These are phyloP conservation scores for Phodopus roborovskii DNA, from an alignment of 2,113 vertebrate genomes.

Conservation along the genomic window DNA sequence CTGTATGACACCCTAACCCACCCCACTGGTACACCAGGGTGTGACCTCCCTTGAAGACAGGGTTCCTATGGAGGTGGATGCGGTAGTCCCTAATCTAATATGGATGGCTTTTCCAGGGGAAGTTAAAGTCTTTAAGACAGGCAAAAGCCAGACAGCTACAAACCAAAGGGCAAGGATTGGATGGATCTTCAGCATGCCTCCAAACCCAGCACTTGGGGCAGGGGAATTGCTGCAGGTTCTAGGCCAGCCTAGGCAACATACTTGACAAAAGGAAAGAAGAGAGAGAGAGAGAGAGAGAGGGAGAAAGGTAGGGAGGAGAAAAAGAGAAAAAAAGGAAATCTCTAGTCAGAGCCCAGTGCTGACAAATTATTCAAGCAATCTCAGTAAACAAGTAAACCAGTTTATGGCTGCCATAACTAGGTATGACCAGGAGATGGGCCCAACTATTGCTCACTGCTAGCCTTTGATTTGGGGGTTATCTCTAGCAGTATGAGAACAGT, in stretches of 20 bases:
- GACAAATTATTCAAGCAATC: background rate
- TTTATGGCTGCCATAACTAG: background rate
- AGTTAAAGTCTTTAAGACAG: background rate
- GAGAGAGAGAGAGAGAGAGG: too few species aligned
- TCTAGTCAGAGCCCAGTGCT: background rate
- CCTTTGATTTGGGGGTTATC: background rate
- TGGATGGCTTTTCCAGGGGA: background rate
- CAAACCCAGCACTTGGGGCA: background rate
- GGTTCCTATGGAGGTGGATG: background rate
- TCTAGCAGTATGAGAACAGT: background rate
- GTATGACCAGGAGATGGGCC: background rate
- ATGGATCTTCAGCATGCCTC: background rate
- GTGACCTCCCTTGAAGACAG: background rate
- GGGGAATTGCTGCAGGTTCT: background rate
- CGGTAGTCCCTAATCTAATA: background rate
- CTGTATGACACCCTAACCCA: background rate
- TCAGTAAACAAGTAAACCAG: background rate
- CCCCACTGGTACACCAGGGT: background rate
- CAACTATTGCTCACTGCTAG: background rate
- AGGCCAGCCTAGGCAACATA: background rate
- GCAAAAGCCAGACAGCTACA: accelerated
- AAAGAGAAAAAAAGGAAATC: background rate
- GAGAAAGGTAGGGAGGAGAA: too few species aligned
- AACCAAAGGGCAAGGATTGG: background rate
- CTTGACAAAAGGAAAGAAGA: background rate